phyloP scores from a whole-genome alignment of 2,888 invertebrate species.

The Criorhina ranunculi region DNA sequence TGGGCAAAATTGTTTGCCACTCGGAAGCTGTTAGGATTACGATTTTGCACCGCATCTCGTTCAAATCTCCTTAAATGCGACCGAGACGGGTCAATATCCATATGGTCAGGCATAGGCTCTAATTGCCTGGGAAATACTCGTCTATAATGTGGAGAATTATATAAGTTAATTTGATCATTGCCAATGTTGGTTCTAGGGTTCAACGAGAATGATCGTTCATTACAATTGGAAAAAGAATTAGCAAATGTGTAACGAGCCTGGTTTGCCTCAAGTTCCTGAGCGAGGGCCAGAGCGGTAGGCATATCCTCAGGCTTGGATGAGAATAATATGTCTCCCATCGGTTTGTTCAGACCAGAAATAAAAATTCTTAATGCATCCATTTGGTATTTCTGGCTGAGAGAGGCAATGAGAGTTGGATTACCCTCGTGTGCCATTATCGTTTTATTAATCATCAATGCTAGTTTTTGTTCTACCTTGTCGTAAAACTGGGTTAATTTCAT shows the following conservation, averaged over 20 bases:
- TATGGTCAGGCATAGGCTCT: too few species aligned
- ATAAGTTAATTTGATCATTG: not conserved
- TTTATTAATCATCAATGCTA: not conserved
- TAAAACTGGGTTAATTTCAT: slow-evolving; percentile 57
- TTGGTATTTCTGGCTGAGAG: not conserved
- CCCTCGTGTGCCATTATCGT: not conserved
- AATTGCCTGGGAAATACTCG: too few species aligned
- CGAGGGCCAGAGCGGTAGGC: slow-evolving; percentile 1
- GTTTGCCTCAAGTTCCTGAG: slow-evolving; percentile 24
- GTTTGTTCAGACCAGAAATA: not conserved
- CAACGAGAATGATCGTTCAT: not conserved
- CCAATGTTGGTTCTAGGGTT: too few species aligned
- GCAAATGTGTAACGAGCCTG: slow-evolving; percentile 4
- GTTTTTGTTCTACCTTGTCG: slow-evolving; percentile 16
- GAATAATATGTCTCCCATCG: not conserved
- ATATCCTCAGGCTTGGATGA: not conserved
- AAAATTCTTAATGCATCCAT: not conserved
- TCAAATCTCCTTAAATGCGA: too few species aligned
- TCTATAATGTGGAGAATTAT: too few species aligned
- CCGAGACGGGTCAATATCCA: too few species aligned
- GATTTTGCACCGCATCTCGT: too few species aligned
- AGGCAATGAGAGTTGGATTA: not conserved
- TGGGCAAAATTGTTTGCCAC: too few species aligned
- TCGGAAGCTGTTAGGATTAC: too few species aligned
- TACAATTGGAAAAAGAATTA: not conserved